Conservation (phyloP, 30 jellyfish, hydroid and myxozoan genomes). For the Pelagia noctiluca region DNA sequence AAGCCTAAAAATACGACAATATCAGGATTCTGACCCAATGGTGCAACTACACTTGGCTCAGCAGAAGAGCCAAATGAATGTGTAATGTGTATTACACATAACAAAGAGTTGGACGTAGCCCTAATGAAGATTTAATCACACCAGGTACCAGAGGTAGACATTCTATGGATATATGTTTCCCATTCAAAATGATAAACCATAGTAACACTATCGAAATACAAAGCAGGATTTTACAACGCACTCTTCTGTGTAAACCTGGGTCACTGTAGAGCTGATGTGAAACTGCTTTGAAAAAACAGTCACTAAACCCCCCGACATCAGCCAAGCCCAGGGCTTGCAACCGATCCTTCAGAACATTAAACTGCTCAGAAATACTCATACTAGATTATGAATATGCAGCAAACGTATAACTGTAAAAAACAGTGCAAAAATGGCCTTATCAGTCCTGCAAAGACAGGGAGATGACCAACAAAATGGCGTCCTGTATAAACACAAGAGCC, state of each 20-base stretch:
- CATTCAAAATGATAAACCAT: not conserved
- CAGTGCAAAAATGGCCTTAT: not conserved
- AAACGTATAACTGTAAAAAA: slow-evolving; percentile 2
- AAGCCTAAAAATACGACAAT: slow-evolving; percentile 17
- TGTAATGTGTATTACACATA: slow-evolving; percentile 1
- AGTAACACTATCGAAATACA: not conserved
- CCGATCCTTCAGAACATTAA: slow-evolving; percentile 6
- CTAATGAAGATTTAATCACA: slow-evolving; percentile 5
- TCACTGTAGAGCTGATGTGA: slow-evolving; percentile 8
- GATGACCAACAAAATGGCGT: slow-evolving; percentile 20
- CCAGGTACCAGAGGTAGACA: slow-evolving; percentile 29
- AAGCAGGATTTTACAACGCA: not conserved
- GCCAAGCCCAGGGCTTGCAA: slow-evolving; percentile 11
- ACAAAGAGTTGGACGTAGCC: not conserved
- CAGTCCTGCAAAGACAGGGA: slow-evolving; percentile 17
- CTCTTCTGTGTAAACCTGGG: slow-evolving; percentile 11
- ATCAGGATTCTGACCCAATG: slow-evolving; percentile 27
- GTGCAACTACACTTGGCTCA: slow-evolving; percentile 13
- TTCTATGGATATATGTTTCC: slow-evolving; percentile 11
- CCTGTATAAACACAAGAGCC: not conserved
- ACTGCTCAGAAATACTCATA: slow-evolving; percentile 12
- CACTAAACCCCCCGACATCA: slow-evolving; percentile 25
- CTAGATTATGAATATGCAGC: not conserved
- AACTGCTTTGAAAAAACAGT: slow-evolving; percentile 26
- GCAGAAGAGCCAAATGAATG: slow-evolving; percentile 17